Evolutionary conservation across 2,113 vertebrate species (phyloP).

Genomic region (Leptosomus discolor): DNA sequence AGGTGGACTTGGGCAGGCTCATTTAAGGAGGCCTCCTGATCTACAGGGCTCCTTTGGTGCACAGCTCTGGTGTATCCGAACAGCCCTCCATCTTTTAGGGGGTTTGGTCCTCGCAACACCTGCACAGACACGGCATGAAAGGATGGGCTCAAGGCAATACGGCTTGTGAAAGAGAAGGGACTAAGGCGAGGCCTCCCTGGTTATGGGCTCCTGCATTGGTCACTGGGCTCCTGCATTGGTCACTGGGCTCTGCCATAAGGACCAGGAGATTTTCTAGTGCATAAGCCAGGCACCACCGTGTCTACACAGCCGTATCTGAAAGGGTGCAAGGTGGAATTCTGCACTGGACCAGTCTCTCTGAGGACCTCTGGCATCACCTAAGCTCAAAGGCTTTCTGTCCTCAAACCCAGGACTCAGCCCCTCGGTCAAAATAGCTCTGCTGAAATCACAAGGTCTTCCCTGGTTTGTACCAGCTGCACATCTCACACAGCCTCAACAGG

Average conservation of each 20-base stretch:
- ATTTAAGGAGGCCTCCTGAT: not conserved
- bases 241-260: not conserved
- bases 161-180: not conserved
- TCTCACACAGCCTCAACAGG: not conserved
- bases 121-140: not conserved
- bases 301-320: not conserved
- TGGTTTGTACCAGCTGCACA: not conserved
- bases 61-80: not conserved
- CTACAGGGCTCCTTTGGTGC: not conserved
- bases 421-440: not conserved
- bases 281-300: not conserved
- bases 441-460: not conserved
- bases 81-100: rapidly evolving
- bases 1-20: not conserved
- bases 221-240: not conserved
- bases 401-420: not conserved
- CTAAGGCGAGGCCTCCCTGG: not conserved
- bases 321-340: not conserved
- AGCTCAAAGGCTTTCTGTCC: not conserved
- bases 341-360: not conserved
- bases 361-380: not conserved
- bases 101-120: not conserved
- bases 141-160: not conserved
- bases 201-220: not conserved
- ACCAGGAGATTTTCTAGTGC: not conserved